Evolutionary conservation across 2,888 invertebrate species (phyloP).

Genomic region (Seladonia tumulorum): DNA sequence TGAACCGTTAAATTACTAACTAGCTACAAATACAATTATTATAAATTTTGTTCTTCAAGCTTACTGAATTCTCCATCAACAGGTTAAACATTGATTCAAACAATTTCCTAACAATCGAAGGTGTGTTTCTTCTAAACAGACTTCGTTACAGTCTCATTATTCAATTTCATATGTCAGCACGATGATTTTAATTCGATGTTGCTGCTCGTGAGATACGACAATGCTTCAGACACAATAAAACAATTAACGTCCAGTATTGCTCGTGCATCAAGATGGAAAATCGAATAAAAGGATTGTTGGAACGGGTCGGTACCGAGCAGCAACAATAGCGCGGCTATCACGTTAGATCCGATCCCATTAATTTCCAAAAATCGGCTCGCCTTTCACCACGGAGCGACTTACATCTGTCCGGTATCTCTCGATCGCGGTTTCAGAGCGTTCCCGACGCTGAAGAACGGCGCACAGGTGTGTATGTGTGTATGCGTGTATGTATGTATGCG

Average conservation of each 20-base stretch:
- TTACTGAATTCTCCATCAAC: too few species aligned
- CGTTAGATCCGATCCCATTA: constrained; percentile 6
- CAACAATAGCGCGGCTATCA: neutral
- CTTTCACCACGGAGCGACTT: neutral
- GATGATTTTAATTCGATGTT: neutral
- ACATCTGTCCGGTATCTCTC: neutral
- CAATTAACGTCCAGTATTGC: neutral
- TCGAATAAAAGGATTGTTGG: neutral
- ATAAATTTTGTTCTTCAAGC: neutral
- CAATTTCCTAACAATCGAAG: neutral
- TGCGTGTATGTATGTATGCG: neutral
- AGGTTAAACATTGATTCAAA: too few species aligned
- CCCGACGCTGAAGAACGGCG: constrained; percentile 31
- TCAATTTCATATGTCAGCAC: neutral
- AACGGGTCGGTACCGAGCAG: neutral
- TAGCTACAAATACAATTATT: neutral
- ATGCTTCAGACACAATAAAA: neutral
- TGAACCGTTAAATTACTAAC: neutral
- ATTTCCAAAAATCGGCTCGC: constrained; percentile 10
- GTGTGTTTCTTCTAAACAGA: neutral
- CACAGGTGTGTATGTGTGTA: constrained; percentile 19
- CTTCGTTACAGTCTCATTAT: neutral
- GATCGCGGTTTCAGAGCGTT: constrained; percentile 24
- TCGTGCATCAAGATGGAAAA: neutral
- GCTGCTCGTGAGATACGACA: neutral